phyloP scores from a whole-genome alignment of 35 echinoderm and acorn worm species.

The Stichopus chloronotus region DNA sequence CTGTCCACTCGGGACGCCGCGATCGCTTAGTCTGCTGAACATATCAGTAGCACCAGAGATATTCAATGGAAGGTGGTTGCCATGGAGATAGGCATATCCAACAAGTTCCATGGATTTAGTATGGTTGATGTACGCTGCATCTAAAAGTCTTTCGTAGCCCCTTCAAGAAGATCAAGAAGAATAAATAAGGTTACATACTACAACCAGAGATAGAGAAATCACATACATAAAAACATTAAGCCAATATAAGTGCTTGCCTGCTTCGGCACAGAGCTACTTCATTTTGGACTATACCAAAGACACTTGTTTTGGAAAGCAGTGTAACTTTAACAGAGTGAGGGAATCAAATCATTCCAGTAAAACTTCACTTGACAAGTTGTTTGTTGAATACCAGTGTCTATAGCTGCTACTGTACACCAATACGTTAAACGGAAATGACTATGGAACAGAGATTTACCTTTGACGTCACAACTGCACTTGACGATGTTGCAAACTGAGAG shows the following conservation, averaged over 20 bases:
- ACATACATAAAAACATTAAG: not conserved
- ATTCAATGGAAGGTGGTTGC: conserved; percentile 82
- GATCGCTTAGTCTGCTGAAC: conserved; percentile 63
- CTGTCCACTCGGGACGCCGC: conserved; percentile 79
- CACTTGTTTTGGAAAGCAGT: too few relatives aligned
- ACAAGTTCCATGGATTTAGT: conserved; percentile 69
- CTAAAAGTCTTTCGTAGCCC: conserved; percentile 68
- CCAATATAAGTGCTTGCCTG: not conserved
- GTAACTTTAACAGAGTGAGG: too few relatives aligned
- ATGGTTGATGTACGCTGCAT: conserved; percentile 83
- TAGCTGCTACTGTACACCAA: too few relatives aligned
- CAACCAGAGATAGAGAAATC: not conserved
- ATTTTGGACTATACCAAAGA: too few relatives aligned
- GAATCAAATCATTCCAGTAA: too few relatives aligned
- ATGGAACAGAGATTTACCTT: too few relatives aligned
- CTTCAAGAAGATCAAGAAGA: conserved; percentile 38
- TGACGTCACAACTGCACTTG: too few relatives aligned
- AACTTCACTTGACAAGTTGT: too few relatives aligned
- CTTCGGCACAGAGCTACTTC: too few relatives aligned
- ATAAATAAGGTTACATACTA: not conserved
- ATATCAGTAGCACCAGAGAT: conserved; percentile 71
- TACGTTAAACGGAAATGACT: too few relatives aligned
- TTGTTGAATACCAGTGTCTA: too few relatives aligned
- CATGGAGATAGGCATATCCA: conserved; percentile 78
- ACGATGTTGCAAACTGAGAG: too few relatives aligned